A percentile compares a stretch with the other conserved stretches of the same genome.
These are phyloP conservation scores for Saxidomus purpurata DNA, from an alignment of 1,140 invertebrate species.

Conservation along the genomic window DNA sequence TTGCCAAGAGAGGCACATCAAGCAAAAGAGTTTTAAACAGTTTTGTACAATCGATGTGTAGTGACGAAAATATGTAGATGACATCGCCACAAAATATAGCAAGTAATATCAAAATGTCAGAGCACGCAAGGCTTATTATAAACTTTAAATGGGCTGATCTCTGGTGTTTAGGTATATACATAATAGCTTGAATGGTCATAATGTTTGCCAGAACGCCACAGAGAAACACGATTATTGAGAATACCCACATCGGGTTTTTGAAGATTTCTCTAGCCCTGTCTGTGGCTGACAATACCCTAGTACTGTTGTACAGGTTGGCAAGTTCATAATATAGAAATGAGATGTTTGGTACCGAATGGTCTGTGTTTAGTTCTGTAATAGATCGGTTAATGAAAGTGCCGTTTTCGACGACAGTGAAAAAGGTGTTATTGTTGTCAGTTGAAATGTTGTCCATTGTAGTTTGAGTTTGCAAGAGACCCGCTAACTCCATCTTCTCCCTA, in stretches of 20 bases:
- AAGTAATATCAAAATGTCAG: conserved; percentile 75
- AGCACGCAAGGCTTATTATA: conserved; percentile 77
- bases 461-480: no score
- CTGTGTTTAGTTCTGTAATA: no score
- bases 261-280: background rate
- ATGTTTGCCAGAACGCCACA: conserved; percentile 71
- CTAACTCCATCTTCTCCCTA: no score
- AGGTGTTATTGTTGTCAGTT: no score
- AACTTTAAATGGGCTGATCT: conserved; percentile 74
- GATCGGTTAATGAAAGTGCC: no score
- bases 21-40: background rate
- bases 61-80: background rate
- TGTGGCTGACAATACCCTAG: no score
- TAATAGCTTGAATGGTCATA: conserved; percentile 70
- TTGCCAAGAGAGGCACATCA: conserved; percentile 83
- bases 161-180: conserved; percentile 52
- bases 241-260: background rate
- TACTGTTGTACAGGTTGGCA: no score
- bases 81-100: conserved; percentile 40
- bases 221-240: conserved; percentile 59
- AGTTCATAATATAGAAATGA: no score
- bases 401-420: no score
- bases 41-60: background rate
- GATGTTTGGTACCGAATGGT: no score
- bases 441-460: no score